Conservation (phyloP, 2,888 invertebrate genomes). For the Drosophila neotestacea region DNA sequence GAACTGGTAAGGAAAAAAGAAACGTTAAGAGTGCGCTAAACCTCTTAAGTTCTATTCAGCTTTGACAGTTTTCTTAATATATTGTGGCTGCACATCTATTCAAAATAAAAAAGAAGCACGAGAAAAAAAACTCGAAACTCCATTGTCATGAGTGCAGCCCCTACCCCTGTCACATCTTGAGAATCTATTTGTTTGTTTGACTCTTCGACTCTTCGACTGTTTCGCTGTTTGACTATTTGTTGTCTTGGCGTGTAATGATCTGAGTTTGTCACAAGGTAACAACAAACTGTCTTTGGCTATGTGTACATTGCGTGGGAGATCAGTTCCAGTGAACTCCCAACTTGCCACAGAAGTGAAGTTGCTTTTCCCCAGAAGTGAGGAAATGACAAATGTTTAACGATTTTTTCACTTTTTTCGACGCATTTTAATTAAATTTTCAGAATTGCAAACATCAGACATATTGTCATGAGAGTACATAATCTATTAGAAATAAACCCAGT, state of each 20-base stretch:
- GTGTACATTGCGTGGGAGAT: conserved; percentile 67
- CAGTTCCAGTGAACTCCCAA: conserved; percentile 59
- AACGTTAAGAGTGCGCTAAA: conserved; percentile 74
- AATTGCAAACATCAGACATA: conserved; percentile 22
- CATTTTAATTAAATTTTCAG: conserved; percentile 16
- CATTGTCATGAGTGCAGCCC: conserved; percentile 53
- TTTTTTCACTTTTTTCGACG: conserved; percentile 51
- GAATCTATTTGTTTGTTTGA: conserved; percentile 56
- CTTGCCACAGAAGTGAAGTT: conserved; percentile 13
- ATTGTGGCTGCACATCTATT: conserved; percentile 71
- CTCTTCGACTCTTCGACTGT: conserved; percentile 35
- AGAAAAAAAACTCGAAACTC: conserved; percentile 47
- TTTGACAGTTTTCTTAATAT: conserved; percentile 78
- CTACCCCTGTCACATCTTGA: conserved; percentile 49
- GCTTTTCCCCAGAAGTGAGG: conserved; percentile 38
- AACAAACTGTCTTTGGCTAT: conserved; percentile 28
- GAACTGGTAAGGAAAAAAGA: conserved; percentile 23
- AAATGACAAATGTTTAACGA: conserved; percentile 51
- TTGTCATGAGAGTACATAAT: not conserved
- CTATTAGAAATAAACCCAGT: not conserved
- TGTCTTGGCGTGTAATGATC: conserved; percentile 58
- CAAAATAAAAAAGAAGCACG: conserved; percentile 19
- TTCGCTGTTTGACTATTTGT: conserved; percentile 54
- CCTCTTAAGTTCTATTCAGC: conserved; percentile 81
- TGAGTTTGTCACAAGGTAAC: conserved; percentile 64